A percentile compares a stretch with the other conserved stretches of the same genome.
Evolutionary conservation across 2,797 vertebrate species (phyloP).

Genomic region (Notamacropus eugenii): DNA sequence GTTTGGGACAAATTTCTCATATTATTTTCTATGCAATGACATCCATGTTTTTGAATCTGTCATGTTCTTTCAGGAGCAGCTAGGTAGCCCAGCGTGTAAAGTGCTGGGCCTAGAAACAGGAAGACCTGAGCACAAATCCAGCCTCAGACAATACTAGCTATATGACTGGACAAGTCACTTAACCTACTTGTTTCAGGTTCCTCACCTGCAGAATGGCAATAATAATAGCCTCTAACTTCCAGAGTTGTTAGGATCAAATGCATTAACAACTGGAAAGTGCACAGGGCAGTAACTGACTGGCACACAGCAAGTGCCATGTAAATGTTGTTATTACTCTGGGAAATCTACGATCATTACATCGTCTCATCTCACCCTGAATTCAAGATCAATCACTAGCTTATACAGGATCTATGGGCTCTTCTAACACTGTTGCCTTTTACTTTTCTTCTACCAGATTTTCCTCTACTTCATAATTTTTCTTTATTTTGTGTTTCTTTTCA

Average conservation of each 20-base stretch:
- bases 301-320: no score
- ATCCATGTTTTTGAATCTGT: background rate
- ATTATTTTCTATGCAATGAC: background rate
- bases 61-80: background rate
- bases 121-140: background rate
- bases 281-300: no score
- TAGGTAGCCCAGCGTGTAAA: background rate
- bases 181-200: background rate
- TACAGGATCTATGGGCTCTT: background rate
- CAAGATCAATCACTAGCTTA: background rate
- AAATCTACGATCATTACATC: no score
- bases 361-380: background rate
- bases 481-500: background rate
- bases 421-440: background rate
- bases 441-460: background rate
- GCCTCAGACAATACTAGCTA: background rate
- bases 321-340: no score
- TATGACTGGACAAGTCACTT: background rate
- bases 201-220: background rate
- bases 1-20: background rate
- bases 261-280: background rate
- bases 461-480: background rate
- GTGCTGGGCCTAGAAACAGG: background rate
- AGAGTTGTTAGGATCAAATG: background rate
- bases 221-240: background rate